Percentiles rank a stretch among this genome's conserved stretches.
Conservation (phyloP, 1,140 invertebrate species). For the Glossosoma conforme region DNA sequence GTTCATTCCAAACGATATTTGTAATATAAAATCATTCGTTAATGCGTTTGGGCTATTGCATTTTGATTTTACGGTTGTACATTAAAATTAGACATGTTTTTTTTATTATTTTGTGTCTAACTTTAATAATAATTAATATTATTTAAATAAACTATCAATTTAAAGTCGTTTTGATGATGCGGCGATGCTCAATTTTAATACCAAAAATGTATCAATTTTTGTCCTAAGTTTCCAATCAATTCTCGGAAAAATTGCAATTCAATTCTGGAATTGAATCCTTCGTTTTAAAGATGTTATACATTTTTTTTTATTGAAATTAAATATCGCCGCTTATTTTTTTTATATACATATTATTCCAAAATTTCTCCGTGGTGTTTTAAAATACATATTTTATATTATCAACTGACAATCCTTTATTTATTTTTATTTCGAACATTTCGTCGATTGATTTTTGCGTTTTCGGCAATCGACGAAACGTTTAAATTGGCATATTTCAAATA, state of each 20-base stretch:
- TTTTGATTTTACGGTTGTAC: slow-evolving; percentile 25
- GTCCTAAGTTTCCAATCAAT: too few species aligned
- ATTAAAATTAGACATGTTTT: slow-evolving; percentile 9
- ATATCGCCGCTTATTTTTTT: too few species aligned
- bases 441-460: not conserved
- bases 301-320: too few species aligned
- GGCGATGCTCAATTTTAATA: too few species aligned
- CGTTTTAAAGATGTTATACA: too few species aligned
- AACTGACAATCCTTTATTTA: slow-evolving; percentile 30
- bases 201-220: too few species aligned
- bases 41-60: slow-evolving; percentile 32
- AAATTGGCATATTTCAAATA: slow-evolving; percentile 1
- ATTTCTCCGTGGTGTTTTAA: slow-evolving; percentile 16
- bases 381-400: slow-evolving; percentile 20
- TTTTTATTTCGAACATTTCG: slow-evolving; percentile 10
- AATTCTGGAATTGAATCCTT: too few species aligned
- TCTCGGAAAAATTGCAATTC: too few species aligned
- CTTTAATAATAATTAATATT: slow-evolving; percentile 22
- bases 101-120: slow-evolving; percentile 1
- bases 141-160: slow-evolving; percentile 22
- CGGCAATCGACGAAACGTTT: not conserved
- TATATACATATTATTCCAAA: slow-evolving; percentile 16
- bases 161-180: slow-evolving; percentile 28
- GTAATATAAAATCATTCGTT: slow-evolving; percentile 29
- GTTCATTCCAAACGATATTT: slow-evolving; percentile 23